A percentile compares a stretch with the other conserved stretches of the same genome.
Conservation (phyloP, 1,140 invertebrate genomes). For the Diachasma alloeum region DNA sequence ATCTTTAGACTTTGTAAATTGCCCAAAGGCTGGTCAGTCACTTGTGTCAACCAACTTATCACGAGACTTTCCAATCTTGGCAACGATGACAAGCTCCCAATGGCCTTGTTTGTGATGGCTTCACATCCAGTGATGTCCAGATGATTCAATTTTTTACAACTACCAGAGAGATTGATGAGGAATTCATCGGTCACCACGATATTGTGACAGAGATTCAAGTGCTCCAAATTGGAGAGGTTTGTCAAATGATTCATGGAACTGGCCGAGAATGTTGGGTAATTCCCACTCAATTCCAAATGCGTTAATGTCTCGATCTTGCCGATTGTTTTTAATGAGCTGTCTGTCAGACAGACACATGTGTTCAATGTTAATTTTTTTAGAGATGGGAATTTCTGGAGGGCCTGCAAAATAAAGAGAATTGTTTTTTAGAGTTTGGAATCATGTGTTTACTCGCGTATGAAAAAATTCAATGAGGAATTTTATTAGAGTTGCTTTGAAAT, state of each 20-base stretch:
- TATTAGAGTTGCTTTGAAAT: too few species aligned
- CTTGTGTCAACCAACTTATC: conserved; percentile 36
- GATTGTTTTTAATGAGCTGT: conserved; percentile 35
- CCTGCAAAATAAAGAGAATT: too few species aligned
- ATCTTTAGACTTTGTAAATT: conserved; percentile 37
- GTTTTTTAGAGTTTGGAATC: too few species aligned
- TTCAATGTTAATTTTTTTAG: conserved; percentile 39
- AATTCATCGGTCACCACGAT: conserved; percentile 11
- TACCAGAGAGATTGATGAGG: conserved; percentile 6
- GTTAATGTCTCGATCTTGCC: conserved; percentile 28
- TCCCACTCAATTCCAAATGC: conserved; percentile 32
- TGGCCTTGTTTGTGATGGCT: conserved; percentile 36
- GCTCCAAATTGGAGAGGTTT: conserved; percentile 44
- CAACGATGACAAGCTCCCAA: conserved; percentile 37
- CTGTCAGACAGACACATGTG: conserved; percentile 32
- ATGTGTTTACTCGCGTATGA: too few species aligned
- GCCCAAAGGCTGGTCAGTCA: conserved; percentile 36
- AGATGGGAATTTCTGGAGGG: conserved; percentile 36
- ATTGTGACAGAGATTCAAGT: conserved; percentile 25
- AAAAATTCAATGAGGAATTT: too few species aligned
- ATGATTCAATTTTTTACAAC: conserved; percentile 16
- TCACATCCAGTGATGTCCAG: conserved; percentile 34
- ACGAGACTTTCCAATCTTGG: conserved; percentile 42
- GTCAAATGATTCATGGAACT: conserved; percentile 34
- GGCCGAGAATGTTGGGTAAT: conserved; percentile 32